Percentiles rank a stretch among this genome's conserved stretches.
phyloP scores from a whole-genome alignment of 2,888 invertebrate species.

The Cheilosia grossa region DNA sequence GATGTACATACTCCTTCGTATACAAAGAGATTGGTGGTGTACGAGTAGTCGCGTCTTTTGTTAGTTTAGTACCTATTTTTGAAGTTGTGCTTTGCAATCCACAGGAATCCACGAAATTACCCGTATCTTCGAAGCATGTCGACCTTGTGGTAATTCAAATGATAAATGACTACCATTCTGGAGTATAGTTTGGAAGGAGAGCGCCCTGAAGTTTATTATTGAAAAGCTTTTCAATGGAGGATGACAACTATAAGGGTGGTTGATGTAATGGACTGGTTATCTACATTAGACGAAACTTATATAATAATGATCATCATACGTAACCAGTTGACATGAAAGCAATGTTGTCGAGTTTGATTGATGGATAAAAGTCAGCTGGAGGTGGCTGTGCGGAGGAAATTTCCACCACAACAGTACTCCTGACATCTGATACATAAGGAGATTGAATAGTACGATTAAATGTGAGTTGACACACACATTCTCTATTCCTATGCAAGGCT shows the following conservation, averaged over 20 bases:
- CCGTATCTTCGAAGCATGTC: neutral
- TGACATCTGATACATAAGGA: neutral
- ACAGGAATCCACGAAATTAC: neutral
- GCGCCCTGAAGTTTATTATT: neutral
- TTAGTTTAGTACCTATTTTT: neutral
- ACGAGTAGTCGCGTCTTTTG: no score
- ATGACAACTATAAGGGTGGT: constrained; percentile 27
- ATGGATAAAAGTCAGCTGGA: constrained; percentile 35
- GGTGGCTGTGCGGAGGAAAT: constrained; percentile 6
- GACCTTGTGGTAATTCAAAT: constrained; percentile 38
- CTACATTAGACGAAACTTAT: constrained; percentile 33
- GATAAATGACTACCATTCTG: constrained; percentile 54
- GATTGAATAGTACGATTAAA: neutral
- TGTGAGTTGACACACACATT: neutral
- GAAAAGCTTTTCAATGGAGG: constrained; percentile 7
- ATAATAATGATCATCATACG: constrained; percentile 51
- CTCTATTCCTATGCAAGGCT: neutral
- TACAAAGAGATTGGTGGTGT: neutral
- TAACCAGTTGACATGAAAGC: constrained; percentile 56
- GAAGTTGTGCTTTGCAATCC: neutral
- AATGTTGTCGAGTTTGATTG: constrained; percentile 60
- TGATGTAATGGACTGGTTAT: constrained; percentile 46
- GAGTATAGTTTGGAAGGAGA: neutral
- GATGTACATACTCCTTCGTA: no score
- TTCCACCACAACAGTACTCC: neutral